Evolutionary conservation across 2,797 vertebrate genomes (phyloP), one percentile per base, ranked within the genome.

Genomic region (Pyrocephalus nanus): DNA sequence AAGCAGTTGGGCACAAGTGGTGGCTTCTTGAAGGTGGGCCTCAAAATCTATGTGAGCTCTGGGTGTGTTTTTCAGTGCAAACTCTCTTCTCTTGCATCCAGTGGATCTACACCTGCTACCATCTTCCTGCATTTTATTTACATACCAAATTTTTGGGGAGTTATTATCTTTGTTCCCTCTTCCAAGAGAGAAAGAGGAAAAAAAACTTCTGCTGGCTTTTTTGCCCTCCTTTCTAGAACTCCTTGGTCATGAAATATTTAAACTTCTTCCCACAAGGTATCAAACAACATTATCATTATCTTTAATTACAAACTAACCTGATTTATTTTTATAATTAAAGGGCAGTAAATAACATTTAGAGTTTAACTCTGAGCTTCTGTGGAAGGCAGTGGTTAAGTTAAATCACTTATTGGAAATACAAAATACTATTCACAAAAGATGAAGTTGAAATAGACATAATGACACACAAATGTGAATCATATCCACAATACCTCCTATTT

Each of bases 301-400:
- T 92, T 94, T 97, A 97, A 97, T 97, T 97, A 96, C 77, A 95
- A 91, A 82, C 50, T 74, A 93, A 66, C 92, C 54, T 91, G 76
- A 43, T 88, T 34, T 42, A 70, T 87, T 89, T 94, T 86, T 92
- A 80, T 95, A 97, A 93, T 95, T 93, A 97, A 94, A 96, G 91
- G 90, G 88, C 94, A 90, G 88, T 83, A 90, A 95, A 88, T 87
- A 65, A 80, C 74, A 81, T 81, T 62, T 88, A 69, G 43, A 74
- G 55, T 80, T 96, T 90, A 95, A 96, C 78, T 69, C 45, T 54
- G 55, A 95, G 81, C 48, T 93, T 92, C 86, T 88, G 74, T 27
- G 4, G 48, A 72, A 95, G 77, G 76, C 64, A 86, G 77, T 95
- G 81, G 74, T 97, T 96, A 95, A 87, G 40, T 75, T 81, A 91